phyloP scores from a whole-genome alignment of 1,140 invertebrate genomes.

The Andrena cerasifolii region DNA sequence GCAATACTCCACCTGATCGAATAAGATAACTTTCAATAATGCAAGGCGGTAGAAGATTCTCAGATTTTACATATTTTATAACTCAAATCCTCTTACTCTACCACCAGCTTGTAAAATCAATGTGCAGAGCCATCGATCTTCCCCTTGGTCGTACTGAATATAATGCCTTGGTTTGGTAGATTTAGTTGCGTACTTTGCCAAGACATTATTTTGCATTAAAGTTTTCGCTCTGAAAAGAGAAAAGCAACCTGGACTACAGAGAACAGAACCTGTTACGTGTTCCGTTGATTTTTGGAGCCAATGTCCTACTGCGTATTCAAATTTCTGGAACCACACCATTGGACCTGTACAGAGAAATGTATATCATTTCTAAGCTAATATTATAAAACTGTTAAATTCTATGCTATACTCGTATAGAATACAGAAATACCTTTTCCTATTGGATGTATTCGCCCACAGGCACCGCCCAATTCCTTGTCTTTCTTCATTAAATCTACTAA shows the following conservation, averaged over 20 bases:
- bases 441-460: slow-evolving; percentile 96
- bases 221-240: slow-evolving; percentile 93
- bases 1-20: slow-evolving; percentile 89
- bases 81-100: slow-evolving; percentile 82
- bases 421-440: slow-evolving; percentile 87
- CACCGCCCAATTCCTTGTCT: slow-evolving; percentile 93
- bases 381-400: background rate
- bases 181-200: slow-evolving; percentile 92
- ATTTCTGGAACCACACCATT: slow-evolving; percentile 97
- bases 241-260: slow-evolving; percentile 96
- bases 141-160: slow-evolving; percentile 96
- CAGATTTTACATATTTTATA: background rate
- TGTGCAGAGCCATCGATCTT: slow-evolving; percentile 94
- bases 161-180: slow-evolving; percentile 93
- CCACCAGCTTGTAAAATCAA: slow-evolving; percentile 93
- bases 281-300: slow-evolving; percentile 98
- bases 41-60: background rate
- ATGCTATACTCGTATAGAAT: slow-evolving; percentile 8
- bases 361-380: slow-evolving; percentile 6
- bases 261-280: slow-evolving; percentile 94
- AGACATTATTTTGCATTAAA: slow-evolving; percentile 95
- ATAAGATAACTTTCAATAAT: background rate
- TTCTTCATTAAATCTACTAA: slow-evolving; percentile 96
- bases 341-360: slow-evolving; percentile 83
- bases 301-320: slow-evolving; percentile 96